Percentiles rank a stretch among this genome's conserved stretches.
Conservation (phyloP, 2,888 invertebrate species). For the Rutpela maculata region DNA sequence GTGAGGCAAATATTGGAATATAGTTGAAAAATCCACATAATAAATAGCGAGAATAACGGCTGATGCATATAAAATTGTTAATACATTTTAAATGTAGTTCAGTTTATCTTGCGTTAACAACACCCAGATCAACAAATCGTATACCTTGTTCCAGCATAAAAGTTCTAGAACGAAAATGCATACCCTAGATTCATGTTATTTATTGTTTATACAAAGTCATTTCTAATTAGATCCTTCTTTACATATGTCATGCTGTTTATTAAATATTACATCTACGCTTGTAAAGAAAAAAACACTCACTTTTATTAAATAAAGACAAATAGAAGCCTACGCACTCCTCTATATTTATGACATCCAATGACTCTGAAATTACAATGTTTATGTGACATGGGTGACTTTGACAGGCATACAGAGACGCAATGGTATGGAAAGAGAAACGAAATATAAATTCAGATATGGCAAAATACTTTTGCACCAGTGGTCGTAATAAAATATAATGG, state of each 20-base stretch:
- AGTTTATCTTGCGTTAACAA: no score
- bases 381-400: conserved; percentile 51
- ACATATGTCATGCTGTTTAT: no score
- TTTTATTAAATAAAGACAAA: neutral
- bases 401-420: conserved; percentile 44
- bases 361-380: conserved; percentile 50
- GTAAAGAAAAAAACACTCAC: no score
- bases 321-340: neutral
- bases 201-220: no score
- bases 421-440: conserved; percentile 12
- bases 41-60: neutral
- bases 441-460: conserved; percentile 10
- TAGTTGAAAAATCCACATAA: neutral
- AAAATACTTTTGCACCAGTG: neutral
- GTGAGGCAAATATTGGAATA: neutral
- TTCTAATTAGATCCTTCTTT: no score
- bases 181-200: no score
- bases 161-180: no score
- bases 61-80: no score
- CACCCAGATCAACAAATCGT: no score
- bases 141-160: no score
- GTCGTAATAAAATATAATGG: neutral
- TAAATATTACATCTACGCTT: no score
- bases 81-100: no score
- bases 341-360: conserved; percentile 41